Percentiles rank a stretch among this genome's conserved stretches.
Conservation (phyloP, 1,140 invertebrate genomes). For the Diorhabda elongata region DNA sequence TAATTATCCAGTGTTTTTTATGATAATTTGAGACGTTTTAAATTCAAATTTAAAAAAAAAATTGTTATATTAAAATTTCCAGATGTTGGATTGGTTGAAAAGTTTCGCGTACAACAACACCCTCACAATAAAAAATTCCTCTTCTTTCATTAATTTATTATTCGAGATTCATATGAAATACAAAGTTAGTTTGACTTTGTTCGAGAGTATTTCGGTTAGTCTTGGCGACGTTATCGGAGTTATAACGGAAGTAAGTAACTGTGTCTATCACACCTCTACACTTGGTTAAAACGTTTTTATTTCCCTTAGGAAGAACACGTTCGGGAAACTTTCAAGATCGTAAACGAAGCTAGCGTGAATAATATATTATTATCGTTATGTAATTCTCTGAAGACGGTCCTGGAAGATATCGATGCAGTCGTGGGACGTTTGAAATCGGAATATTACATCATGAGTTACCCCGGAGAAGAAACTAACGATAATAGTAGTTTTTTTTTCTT, state of each 20-base stretch:
- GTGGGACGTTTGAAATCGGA: slow-evolving; percentile 49
- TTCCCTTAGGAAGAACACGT: slow-evolving; percentile 33
- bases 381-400: slow-evolving; percentile 45
- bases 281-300: slow-evolving; percentile 1
- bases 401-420: slow-evolving; percentile 49
- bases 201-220: slow-evolving; percentile 47
- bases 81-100: slow-evolving; percentile 49
- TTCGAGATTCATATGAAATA: slow-evolving; percentile 35
- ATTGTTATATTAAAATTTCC: background rate
- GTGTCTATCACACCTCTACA: too few relatives aligned
- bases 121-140: slow-evolving; percentile 30
- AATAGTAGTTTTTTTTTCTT: slow-evolving; percentile 31
- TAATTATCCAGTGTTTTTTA: too few relatives aligned
- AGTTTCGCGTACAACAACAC: slow-evolving; percentile 40
- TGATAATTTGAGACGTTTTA: too few relatives aligned
- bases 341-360: slow-evolving; percentile 43
- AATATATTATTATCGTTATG: slow-evolving; percentile 46
- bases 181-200: slow-evolving; percentile 36
- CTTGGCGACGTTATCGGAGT: slow-evolving; percentile 45
- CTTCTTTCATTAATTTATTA: slow-evolving; percentile 33
- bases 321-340: slow-evolving; percentile 42
- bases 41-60: too few relatives aligned
- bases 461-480: slow-evolving; percentile 38
- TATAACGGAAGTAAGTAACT: slow-evolving; percentile 43
- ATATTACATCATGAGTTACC: slow-evolving; percentile 38